These are phyloP conservation scores for Myotis yumanensis DNA, from an alignment of 2,113 vertebrate genomes.

Conservation along the genomic window DNA sequence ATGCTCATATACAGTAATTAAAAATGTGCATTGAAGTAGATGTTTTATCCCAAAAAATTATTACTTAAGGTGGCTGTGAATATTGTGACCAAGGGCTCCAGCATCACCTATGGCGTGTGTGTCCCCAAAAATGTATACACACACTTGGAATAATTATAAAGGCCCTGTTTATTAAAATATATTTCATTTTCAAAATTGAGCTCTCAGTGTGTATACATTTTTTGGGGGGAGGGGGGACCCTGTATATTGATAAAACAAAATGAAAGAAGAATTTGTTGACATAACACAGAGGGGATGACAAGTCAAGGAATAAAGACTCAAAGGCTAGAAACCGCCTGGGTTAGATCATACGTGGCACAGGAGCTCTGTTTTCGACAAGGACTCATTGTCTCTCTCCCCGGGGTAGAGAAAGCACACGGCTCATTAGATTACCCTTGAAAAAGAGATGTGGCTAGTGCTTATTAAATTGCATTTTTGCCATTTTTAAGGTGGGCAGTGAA, in stretches of 20 bases:
- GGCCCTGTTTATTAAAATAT: too few relatives aligned
- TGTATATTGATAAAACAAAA: not conserved
- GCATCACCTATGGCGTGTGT: not conserved
- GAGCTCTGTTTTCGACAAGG: not conserved
- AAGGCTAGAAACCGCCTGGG: not conserved
- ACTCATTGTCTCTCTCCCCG: not conserved
- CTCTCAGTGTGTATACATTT: too few relatives aligned
- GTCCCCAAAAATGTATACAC: too few relatives aligned
- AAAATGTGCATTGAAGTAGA: not conserved
- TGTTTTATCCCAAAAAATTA: not conserved
- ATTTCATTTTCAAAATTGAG: too few relatives aligned
- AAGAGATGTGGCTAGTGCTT: not conserved
- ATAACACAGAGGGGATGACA: not conserved
- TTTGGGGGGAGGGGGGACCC: too few relatives aligned
- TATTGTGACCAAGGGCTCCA: not conserved
- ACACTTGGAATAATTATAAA: too few relatives aligned
- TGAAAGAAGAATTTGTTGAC: not conserved
- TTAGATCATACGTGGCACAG: not conserved
- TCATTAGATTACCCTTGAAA: conserved; percentile 20
- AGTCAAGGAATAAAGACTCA: not conserved
- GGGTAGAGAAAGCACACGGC: not conserved
- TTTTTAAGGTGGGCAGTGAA: not conserved
- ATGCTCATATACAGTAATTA: not conserved
- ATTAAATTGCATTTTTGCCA: not conserved
- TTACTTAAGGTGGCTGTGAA: not conserved